These are phyloP conservation scores for Channallabes apus DNA, from an alignment of 2,797 vertebrate genomes.

Conservation along the genomic window DNA sequence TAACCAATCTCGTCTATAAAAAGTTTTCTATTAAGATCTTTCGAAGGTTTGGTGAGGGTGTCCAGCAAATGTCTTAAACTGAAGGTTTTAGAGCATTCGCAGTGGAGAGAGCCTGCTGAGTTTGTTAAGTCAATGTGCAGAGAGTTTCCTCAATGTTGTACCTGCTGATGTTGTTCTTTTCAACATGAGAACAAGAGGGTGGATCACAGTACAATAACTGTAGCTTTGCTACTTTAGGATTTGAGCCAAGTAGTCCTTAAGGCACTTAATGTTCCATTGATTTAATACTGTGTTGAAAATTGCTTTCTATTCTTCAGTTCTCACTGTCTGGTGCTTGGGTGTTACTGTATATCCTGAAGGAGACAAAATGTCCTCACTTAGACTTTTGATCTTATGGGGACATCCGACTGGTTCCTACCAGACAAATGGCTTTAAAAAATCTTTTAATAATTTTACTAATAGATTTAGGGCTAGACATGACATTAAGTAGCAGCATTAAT, in stretches of 20 bases:
- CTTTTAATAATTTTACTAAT: too few species aligned
- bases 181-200: constrained; percentile 47
- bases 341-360: neutral
- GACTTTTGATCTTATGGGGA: neutral
- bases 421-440: too few species aligned
- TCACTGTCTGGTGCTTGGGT: constrained; percentile 18
- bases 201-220: constrained; percentile 49
- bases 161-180: constrained; percentile 53
- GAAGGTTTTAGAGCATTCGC: constrained; percentile 29
- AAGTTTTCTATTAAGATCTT: constrained; percentile 34
- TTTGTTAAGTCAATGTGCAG: constrained; percentile 30
- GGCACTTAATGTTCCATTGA: constrained; percentile 38
- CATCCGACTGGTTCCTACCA: neutral
- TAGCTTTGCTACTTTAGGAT: constrained; percentile 42
- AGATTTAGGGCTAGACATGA: neutral
- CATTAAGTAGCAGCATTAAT: neutral
- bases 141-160: constrained; percentile 23
- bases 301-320: neutral
- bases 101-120: constrained; percentile 24
- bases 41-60: neutral
- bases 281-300: constrained; percentile 41
- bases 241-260: constrained; percentile 28
- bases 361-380: neutral
- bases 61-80: neutral
- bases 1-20: neutral